Conservation (phyloP, 1,140 invertebrate species). For the Drosophila insularis region DNA sequence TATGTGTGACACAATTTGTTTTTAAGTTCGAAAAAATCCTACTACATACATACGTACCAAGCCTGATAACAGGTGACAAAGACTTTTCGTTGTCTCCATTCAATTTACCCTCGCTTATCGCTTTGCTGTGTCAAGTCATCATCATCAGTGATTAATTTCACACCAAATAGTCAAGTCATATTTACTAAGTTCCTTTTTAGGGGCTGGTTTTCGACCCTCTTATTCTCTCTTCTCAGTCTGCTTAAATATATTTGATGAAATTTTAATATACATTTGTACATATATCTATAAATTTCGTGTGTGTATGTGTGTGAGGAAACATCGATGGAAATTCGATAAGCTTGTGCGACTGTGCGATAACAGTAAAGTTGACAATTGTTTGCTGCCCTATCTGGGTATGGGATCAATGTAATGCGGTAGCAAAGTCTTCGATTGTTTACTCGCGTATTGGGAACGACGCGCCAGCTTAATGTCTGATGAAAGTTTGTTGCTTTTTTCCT, state of each 20-base stretch:
- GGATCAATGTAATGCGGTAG: slow-evolving; percentile 9
- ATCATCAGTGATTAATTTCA: slow-evolving; percentile 42
- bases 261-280: slow-evolving; percentile 27
- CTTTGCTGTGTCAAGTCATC: not conserved
- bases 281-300: not conserved
- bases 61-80: slow-evolving; percentile 24
- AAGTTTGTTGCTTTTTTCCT: not conserved
- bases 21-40: not conserved
- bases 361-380: slow-evolving; percentile 35
- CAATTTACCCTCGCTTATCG: slow-evolving; percentile 10
- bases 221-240: not conserved
- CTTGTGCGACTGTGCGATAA: slow-evolving; percentile 32
- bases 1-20: slow-evolving; percentile 16
- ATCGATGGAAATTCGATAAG: slow-evolving; percentile 54
- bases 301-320: not conserved
- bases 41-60: not conserved
- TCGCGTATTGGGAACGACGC: slow-evolving; percentile 27
- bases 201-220: not conserved
- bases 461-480: slow-evolving; percentile 15
- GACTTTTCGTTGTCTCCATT: slow-evolving; percentile 28
- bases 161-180: slow-evolving; percentile 15
- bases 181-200: slow-evolving; percentile 3
- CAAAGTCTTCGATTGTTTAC: slow-evolving; percentile 16
- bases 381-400: slow-evolving; percentile 2
- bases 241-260: slow-evolving; percentile 21